These are phyloP conservation scores for Polylopha cassiicola DNA, from an alignment of 2,888 invertebrate genomes.

Conservation along the genomic window DNA sequence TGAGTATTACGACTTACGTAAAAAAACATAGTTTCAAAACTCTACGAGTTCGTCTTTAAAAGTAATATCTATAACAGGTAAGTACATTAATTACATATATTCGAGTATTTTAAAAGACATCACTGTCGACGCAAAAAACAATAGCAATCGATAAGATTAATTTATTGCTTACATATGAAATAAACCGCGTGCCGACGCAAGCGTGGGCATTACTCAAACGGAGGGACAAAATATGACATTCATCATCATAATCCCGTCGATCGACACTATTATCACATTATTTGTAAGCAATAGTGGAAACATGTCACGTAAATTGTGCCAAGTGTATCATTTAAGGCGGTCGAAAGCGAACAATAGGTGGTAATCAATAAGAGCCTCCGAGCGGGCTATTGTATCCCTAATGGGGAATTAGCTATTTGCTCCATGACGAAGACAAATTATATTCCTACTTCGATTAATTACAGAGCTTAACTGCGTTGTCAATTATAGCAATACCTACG, in stretches of 20 bases:
- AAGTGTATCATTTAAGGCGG: conserved; percentile 68
- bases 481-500: conserved; percentile 38
- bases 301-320: conserved; percentile 45
- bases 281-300: conserved; percentile 21
- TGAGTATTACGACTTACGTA: too few species aligned
- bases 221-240: conserved; percentile 11
- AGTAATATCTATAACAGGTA: too few species aligned
- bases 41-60: too few species aligned
- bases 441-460: conserved; percentile 69
- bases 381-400: conserved; percentile 67
- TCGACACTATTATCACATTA: conserved; percentile 45
- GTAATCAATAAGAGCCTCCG: conserved; percentile 71
- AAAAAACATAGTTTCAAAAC: too few species aligned
- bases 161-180: too few species aligned
- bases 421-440: conserved; percentile 75
- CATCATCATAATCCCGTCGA: too few species aligned
- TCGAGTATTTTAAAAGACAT: too few species aligned
- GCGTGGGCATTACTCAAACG: conserved; percentile 1
- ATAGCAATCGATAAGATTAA: too few species aligned
- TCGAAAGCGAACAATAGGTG: conserved; percentile 65
- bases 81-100: too few species aligned
- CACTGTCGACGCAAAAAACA: too few species aligned
- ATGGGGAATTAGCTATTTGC: conserved; percentile 76
- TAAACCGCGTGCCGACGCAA: too few species aligned
- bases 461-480: conserved; percentile 66